A percentile compares a stretch with the other conserved stretches of the same genome.
phyloP scores from a whole-genome alignment of 30 jellyfish, hydroid and myxozoan genomes.

The Hydractinia symbiolongicarpus region DNA sequence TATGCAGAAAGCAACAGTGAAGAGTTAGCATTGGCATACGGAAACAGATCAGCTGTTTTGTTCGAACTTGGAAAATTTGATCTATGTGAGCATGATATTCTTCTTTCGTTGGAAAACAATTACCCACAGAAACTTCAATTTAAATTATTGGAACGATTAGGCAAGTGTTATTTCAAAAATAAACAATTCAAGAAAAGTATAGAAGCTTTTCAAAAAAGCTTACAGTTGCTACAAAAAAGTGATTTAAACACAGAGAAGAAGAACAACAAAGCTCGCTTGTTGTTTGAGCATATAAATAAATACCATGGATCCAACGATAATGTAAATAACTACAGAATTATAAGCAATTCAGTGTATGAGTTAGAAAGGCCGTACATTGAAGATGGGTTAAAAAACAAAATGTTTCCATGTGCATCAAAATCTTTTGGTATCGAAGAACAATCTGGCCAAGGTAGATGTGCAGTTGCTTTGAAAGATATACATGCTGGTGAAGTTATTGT shows the following conservation, averaged over 20 bases:
- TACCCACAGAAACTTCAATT: constrained; percentile 49
- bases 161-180: constrained; percentile 33
- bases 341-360: background rate
- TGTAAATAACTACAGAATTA: background rate
- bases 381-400: constrained; percentile 22
- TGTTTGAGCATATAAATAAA: background rate
- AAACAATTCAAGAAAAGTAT: constrained; percentile 24
- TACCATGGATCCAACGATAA: background rate
- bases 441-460: constrained; percentile 49
- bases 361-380: constrained; percentile 25
- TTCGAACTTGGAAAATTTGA: constrained; percentile 34
- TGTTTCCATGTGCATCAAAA: constrained; percentile 61
- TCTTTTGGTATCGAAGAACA: constrained; percentile 38
- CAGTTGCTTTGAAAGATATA: constrained; percentile 64
- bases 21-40: constrained; percentile 55
- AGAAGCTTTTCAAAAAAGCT: constrained; percentile 29
- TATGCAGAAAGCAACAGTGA: constrained; percentile 21
- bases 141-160: constrained; percentile 57
- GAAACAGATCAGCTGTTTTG: constrained; percentile 83
- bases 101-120: constrained; percentile 37
- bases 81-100: constrained; percentile 47
- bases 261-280: constrained; percentile 29
- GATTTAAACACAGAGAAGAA: constrained; percentile 36
- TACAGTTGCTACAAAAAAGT: constrained; percentile 28
- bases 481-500: constrained; percentile 75